Conservation (phyloP, 2,888 invertebrate genomes). For the Callyntrura sp. region DNA sequence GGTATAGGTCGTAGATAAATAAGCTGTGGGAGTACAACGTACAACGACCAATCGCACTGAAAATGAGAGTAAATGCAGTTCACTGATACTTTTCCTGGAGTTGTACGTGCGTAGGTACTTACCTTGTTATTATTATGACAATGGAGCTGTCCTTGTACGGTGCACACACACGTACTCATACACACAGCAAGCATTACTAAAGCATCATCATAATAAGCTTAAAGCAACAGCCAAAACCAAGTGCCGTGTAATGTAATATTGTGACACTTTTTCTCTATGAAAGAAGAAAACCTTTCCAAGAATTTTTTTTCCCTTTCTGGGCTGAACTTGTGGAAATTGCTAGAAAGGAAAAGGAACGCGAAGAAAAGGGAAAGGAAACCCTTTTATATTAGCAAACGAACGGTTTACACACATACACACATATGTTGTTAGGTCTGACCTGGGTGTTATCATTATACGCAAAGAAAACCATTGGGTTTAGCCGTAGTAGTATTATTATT, state of each 20-base stretch:
- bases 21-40: neutral
- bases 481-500: neutral
- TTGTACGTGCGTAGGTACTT: neutral
- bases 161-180: too few species aligned
- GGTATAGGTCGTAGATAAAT: neutral
- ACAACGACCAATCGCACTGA: slow-evolving; percentile 11
- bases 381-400: slow-evolving; percentile 7
- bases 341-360: neutral
- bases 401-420: too few species aligned
- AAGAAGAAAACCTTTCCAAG: neutral
- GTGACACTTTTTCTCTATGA: slow-evolving; percentile 52
- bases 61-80: neutral
- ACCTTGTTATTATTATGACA: slow-evolving; percentile 48
- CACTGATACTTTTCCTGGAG: neutral
- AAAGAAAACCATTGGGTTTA: slow-evolving; percentile 31
- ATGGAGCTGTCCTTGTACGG: slow-evolving; percentile 11
- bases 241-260: slow-evolving; percentile 55
- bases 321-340: slow-evolving; percentile 14
- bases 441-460: slow-evolving; percentile 6
- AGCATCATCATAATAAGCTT: slow-evolving; percentile 57
- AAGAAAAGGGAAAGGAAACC: slow-evolving; percentile 10
- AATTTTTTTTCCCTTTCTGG: slow-evolving; percentile 4
- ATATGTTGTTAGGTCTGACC: slow-evolving; percentile 15
- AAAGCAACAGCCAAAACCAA: slow-evolving; percentile 64
- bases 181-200: slow-evolving; percentile 18